These are phyloP conservation scores for Callyntrura guangdongensis DNA, from an alignment of 2,888 invertebrate genomes.

Conservation along the genomic window DNA sequence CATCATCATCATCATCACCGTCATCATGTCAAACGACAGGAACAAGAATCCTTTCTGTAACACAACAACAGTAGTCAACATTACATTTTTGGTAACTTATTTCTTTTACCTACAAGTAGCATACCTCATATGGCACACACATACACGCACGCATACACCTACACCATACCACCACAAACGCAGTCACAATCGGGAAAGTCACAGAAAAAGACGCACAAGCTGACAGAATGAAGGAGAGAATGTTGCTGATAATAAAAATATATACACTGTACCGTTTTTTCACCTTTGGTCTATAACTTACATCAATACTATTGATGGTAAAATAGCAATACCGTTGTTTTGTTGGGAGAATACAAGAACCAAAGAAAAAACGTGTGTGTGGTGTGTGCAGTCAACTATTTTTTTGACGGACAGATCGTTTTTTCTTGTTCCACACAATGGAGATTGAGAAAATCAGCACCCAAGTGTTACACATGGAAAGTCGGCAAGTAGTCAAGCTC, in stretches of 20 bases:
- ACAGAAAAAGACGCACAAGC: conserved; percentile 27
- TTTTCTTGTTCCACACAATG: conserved; percentile 10
- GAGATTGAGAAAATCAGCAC: conserved; percentile 32
- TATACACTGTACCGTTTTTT: conserved; percentile 47
- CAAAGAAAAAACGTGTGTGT: not conserved
- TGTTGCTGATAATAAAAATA: conserved; percentile 51
- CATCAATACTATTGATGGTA: not conserved
- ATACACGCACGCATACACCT: not conserved
- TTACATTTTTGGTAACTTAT: conserved; percentile 19
- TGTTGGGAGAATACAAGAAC: not conserved
- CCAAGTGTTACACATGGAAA: conserved; percentile 5
- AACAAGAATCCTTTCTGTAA: conserved; percentile 57
- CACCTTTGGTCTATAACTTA: conserved; percentile 50
- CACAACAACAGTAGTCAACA: conserved; percentile 34
- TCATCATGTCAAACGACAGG: conserved; percentile 54
- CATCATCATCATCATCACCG: conserved; percentile 40
- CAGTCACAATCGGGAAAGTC: conserved; percentile 35
- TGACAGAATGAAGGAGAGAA: conserved; percentile 54
- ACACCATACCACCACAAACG: not conserved
- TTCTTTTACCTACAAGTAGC: not conserved
- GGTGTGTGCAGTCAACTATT: conserved; percentile 40
- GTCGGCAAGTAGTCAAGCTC: not conserved
- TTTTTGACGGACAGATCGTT: conserved; percentile 50
- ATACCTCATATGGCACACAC: not conserved
- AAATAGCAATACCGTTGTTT: conserved; percentile 45